These are phyloP conservation scores for Drosophila ogumai DNA, from an alignment of 1,140 invertebrate species.

Conservation along the genomic window DNA sequence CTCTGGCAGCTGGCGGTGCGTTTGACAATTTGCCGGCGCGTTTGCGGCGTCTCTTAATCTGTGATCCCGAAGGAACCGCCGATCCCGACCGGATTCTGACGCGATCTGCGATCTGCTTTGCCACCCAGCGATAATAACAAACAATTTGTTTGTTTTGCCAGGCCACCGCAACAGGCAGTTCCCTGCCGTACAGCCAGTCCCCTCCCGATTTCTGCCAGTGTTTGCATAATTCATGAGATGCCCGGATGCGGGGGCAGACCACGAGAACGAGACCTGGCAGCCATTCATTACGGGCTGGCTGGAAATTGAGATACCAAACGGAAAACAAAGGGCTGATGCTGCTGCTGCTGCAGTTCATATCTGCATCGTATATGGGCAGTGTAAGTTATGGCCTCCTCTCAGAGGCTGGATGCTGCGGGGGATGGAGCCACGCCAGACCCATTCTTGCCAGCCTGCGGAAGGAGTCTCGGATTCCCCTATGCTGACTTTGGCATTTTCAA, in stretches of 20 bases:
- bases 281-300: slow-evolving; percentile 36
- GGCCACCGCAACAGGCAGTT: slow-evolving; percentile 11
- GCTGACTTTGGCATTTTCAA: slow-evolving; percentile 28
- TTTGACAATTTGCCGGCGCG: slow-evolving; percentile 53
- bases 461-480: slow-evolving; percentile 27
- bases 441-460: slow-evolving; percentile 8
- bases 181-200: slow-evolving; percentile 8
- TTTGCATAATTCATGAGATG: slow-evolving; percentile 39
- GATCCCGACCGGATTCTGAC: slow-evolving; percentile 33
- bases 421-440: neutral
- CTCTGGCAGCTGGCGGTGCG: slow-evolving; percentile 47
- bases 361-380: slow-evolving; percentile 47
- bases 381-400: slow-evolving; percentile 41
- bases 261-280: slow-evolving; percentile 40
- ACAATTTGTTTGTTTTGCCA: slow-evolving; percentile 55
- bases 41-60: slow-evolving; percentile 34
- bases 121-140: slow-evolving; percentile 58
- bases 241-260: slow-evolving; percentile 34
- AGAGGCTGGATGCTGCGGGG: neutral
- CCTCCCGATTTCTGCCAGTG: slow-evolving; percentile 10
- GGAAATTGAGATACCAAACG: slow-evolving; percentile 51
- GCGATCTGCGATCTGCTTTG: slow-evolving; percentile 28
- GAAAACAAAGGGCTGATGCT: slow-evolving; percentile 36
- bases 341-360: slow-evolving; percentile 26
- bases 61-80: slow-evolving; percentile 15